A percentile compares a stretch with the other conserved stretches of the same genome.
phyloP scores from a whole-genome alignment of 2,888 invertebrate species.

The Drosophila austrosaltans region DNA sequence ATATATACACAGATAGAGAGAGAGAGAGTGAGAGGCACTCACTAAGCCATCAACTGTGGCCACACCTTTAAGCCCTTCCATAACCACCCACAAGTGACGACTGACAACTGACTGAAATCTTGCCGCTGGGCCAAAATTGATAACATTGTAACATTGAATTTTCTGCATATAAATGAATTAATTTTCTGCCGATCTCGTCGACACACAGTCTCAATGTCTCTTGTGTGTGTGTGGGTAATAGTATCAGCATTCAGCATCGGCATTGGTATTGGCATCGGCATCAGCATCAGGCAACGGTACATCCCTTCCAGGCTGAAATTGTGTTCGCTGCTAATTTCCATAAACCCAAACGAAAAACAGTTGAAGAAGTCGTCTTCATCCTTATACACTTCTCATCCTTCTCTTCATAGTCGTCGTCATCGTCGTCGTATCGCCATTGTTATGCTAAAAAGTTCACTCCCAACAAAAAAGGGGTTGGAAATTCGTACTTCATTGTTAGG shows the following conservation, averaged over 20 bases:
- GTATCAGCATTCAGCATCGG: too few relatives aligned
- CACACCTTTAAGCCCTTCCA: constrained; percentile 52
- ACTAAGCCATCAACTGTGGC: constrained; percentile 24
- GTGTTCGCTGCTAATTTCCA: constrained; percentile 74
- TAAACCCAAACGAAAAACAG: constrained; percentile 58
- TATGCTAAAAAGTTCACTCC: constrained; percentile 66
- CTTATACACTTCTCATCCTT: background rate
- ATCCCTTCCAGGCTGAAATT: constrained; percentile 50
- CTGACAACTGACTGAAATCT: constrained; percentile 32
- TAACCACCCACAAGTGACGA: constrained; percentile 15
- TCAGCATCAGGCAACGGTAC: constrained; percentile 31
- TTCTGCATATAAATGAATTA: constrained; percentile 82
- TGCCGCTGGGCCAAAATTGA: constrained; percentile 71
- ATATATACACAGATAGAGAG: background rate
- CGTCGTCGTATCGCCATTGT: constrained; percentile 63
- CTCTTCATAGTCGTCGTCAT: background rate
- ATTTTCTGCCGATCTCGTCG: constrained; percentile 66
- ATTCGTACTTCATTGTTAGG: background rate
- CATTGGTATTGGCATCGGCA: background rate
- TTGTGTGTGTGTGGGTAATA: too few relatives aligned
- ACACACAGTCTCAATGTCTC: constrained; percentile 17
- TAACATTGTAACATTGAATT: constrained; percentile 77
- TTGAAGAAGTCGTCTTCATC: constrained; percentile 59
- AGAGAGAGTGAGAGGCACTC: constrained; percentile 8
- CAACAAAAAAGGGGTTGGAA: constrained; percentile 63